Evolutionary conservation across 2,888 invertebrate genomes (phyloP).

Genomic region (Nemoura dubitans): DNA sequence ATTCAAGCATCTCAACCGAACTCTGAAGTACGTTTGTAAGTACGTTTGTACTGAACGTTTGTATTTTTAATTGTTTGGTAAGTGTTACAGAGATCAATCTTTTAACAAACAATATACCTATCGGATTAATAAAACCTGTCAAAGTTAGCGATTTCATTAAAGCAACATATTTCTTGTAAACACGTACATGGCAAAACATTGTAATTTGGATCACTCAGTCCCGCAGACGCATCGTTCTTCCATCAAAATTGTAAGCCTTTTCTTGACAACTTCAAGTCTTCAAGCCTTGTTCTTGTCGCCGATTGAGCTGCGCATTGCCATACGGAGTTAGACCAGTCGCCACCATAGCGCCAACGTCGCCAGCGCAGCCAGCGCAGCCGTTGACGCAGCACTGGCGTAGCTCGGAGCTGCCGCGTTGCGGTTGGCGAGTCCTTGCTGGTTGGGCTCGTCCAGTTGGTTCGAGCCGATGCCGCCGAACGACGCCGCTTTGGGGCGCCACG

Average conservation of each 20-base stretch:
- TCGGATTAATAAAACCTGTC: too few species aligned
- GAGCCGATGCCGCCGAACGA: constrained; percentile 8
- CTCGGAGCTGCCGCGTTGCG: constrained; percentile 18
- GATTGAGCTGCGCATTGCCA: background rate
- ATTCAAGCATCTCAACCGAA: too few species aligned
- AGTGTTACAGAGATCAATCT: too few species aligned
- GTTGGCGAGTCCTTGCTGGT: constrained; percentile 64
- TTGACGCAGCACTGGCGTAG: background rate
- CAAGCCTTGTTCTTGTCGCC: background rate
- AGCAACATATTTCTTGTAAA: background rate
- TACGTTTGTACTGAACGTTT: too few species aligned
- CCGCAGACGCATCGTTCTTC: background rate
- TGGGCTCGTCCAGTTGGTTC: constrained; percentile 67
- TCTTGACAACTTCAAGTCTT: background rate
- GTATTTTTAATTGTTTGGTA: too few species aligned
- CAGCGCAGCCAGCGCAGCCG: background rate
- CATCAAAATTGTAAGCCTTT: background rate
- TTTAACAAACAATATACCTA: too few species aligned
- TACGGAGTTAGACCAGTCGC: background rate
- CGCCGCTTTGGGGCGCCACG: constrained; percentile 29
- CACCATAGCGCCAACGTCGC: background rate
- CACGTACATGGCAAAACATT: background rate
- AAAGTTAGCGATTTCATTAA: background rate
- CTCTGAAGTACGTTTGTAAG: too few species aligned
- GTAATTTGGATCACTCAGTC: background rate